Percentiles rank a stretch among this genome's conserved stretches.
These are phyloP conservation scores for Nemotelus nigrinus DNA, from an alignment of 2,888 invertebrate species.

Conservation along the genomic window DNA sequence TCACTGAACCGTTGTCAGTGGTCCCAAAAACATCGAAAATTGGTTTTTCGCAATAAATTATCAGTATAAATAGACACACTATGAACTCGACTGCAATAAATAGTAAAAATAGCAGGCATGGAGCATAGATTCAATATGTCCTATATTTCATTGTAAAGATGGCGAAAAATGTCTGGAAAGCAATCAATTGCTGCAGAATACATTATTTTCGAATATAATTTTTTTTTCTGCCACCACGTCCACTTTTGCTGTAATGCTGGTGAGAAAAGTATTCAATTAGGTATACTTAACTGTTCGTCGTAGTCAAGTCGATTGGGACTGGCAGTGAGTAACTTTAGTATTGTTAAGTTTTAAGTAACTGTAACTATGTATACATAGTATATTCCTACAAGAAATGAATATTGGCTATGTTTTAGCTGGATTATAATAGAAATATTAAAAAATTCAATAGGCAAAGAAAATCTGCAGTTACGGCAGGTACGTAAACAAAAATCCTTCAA, in stretches of 20 bases:
- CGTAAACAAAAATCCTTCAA: too few species aligned
- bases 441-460: too few species aligned
- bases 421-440: too few species aligned
- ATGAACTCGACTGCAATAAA: background rate
- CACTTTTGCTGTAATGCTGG: background rate
- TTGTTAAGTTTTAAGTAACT: too few species aligned
- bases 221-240: slow-evolving; percentile 1
- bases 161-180: background rate
- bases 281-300: slow-evolving; percentile 1
- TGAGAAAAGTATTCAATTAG: slow-evolving; percentile 29
- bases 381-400: too few species aligned
- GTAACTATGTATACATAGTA: too few species aligned
- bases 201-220: background rate
- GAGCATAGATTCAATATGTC: background rate
- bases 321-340: too few species aligned
- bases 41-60: slow-evolving; percentile 49
- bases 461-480: too few species aligned
- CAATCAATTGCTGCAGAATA: background rate
- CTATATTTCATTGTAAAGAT: background rate
- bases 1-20: too few species aligned
- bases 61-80: slow-evolving; percentile 39
- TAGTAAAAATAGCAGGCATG: background rate
- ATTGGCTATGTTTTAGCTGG: too few species aligned
- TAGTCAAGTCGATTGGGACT: background rate
- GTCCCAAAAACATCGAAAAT: slow-evolving; percentile 42